Base-by-base conservation (phyloP, 2,888 invertebrate species). In the Eupeodes latifasciatus region DNA sequence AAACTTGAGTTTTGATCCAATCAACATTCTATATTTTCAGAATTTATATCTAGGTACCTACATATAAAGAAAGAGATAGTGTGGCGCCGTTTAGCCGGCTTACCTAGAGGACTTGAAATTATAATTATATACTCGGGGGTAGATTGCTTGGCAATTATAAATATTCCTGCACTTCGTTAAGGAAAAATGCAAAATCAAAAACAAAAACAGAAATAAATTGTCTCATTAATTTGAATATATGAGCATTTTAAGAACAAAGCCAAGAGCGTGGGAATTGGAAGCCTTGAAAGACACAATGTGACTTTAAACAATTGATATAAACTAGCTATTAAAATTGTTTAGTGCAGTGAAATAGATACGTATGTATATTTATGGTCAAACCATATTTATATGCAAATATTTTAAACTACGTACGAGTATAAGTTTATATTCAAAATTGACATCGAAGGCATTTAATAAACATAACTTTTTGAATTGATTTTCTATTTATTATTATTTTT, bases 331-430 rank as follows among this genome's bases (percentile, higher is more conserved):
- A 19, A 71, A 75, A 59, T 59, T 51, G 61, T 75, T 75, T 34
- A 75, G 40, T 9, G 12, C 40, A n/a, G 34, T 14, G 34, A 34
- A 64, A 40, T 16, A 64, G 12, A 44, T 40, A 44, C 49, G 55
- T 57, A 77, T 77, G 59, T 59, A 51, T 34, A 6, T 62, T 19
- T 80, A 61, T 67, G 59, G 51, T 75, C 40, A 49, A 44, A 67
- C 81, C 75, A 81, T 81, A 75, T 61, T 51, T 75, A 27, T 81
- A 81, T 81, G 81, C 67, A 81, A 81, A 81, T 81, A 16, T 51
- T n/a, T 55, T 44, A 27, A 27, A 71, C 27, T 44, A 1, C 27
- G 44, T 27, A 51, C n/a, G 51, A 69, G n/a, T 51, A 69, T 34
- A 14, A 49, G 1, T 36, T 62, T 16, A 36, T 40, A 10, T 40